Percentiles rank a stretch among this genome's conserved stretches.
phyloP scores from a whole-genome alignment of 2,888 invertebrate species.

The Mylabris sibirica region DNA sequence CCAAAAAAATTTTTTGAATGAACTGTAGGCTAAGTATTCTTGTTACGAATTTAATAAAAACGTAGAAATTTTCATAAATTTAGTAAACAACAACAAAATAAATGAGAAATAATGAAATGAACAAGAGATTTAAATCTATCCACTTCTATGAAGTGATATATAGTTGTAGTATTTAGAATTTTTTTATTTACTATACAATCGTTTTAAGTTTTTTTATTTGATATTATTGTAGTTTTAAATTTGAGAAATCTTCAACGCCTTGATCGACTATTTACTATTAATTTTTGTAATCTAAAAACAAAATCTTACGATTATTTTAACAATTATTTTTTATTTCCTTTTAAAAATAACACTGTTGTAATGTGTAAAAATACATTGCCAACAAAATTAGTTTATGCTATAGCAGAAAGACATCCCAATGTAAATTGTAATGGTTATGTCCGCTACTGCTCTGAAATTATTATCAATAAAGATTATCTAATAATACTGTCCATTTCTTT shows the following conservation, averaged over 20 bases:
- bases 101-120: neutral
- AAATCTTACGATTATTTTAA: neutral
- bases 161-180: conserved; percentile 33
- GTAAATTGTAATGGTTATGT: conserved; percentile 57
- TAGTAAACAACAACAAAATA: conserved; percentile 25
- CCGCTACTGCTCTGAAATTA: conserved; percentile 56
- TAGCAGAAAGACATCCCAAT: conserved; percentile 51
- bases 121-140: conserved; percentile 26
- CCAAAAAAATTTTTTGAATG: conserved; percentile 24
- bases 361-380: conserved; percentile 28
- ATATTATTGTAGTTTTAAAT: neutral
- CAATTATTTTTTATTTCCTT: neutral
- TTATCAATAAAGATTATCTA: conserved; percentile 52
- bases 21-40: conserved; percentile 55
- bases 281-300: conserved; percentile 11
- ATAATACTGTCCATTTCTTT: neutral
- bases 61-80: conserved; percentile 43
- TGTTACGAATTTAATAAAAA: conserved; percentile 56
- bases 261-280: conserved; percentile 10
- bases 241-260: neutral
- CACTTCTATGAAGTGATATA: conserved; percentile 54
- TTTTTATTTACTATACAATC: conserved; percentile 25
- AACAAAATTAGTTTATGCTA: conserved; percentile 48
- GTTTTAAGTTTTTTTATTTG: neutral
- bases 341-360: conserved; percentile 18